A percentile compares a stretch with the other conserved stretches of the same genome.
phyloP scores from a whole-genome alignment of 2,113 vertebrate genomes.

The Gobiocypris rarus region DNA sequence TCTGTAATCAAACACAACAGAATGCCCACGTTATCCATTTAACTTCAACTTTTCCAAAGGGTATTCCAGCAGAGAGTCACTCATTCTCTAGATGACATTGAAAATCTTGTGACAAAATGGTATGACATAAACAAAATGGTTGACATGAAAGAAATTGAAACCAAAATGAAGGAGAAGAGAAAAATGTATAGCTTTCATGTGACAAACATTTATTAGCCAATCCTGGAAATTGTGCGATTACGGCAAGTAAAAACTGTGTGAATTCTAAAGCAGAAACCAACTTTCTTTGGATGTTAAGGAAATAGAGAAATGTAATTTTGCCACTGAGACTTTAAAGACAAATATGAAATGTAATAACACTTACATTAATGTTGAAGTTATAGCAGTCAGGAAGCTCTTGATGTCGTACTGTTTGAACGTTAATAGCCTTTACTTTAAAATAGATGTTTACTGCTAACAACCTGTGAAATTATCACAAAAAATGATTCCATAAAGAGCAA shows the following conservation, averaged over 20 bases:
- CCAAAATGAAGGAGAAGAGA: not conserved
- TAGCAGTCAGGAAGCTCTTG: constrained; percentile 95
- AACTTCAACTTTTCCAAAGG: not conserved
- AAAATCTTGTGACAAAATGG: not conserved
- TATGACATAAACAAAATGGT: not conserved
- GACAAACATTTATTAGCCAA: constrained; percentile 15
- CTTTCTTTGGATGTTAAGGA: not conserved
- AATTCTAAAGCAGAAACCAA: constrained; percentile 12
- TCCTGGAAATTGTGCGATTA: constrained; percentile 16
- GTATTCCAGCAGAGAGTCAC: not conserved
- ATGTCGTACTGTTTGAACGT: constrained; percentile 90
- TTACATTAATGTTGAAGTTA: constrained; percentile 84
- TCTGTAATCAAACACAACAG: constrained; percentile 71
- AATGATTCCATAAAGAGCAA: not conserved
- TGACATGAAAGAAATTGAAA: not conserved
- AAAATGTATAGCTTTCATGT: not conserved
- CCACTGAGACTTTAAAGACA: not conserved
- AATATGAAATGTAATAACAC: constrained; percentile 26
- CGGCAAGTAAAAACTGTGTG: not conserved
- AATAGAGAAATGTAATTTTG: not conserved
- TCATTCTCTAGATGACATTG: not conserved
- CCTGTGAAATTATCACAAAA: constrained; percentile 71
- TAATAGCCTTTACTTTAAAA: constrained; percentile 92
- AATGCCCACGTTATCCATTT: too few relatives aligned
- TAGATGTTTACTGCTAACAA: constrained; percentile 84